phyloP scores from a whole-genome alignment of 2,888 invertebrate genomes.

The Hirtodrosophila duncani region DNA sequence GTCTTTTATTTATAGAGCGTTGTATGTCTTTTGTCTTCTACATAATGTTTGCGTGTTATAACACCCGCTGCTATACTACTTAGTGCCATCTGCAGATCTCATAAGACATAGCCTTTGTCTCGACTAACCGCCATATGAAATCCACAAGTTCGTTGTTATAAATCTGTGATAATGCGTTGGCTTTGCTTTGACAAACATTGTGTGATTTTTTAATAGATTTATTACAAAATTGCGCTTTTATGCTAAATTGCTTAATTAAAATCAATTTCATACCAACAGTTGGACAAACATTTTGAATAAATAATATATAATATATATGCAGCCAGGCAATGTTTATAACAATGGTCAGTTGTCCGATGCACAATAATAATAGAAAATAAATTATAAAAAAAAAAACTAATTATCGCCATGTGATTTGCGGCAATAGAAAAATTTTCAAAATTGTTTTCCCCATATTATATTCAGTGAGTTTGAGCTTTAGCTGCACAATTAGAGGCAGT shows the following conservation, averaged over 20 bases:
- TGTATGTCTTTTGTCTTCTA: constrained; percentile 16
- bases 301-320: constrained; percentile 10
- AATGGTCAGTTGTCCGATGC: background rate
- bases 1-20: too few relatives aligned
- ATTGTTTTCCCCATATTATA: too few relatives aligned
- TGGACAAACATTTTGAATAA: constrained; percentile 12
- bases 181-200: constrained; percentile 22
- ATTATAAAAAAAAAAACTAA: constrained; percentile 34
- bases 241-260: constrained; percentile 50
- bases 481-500: too few relatives aligned
- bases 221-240: constrained; percentile 29
- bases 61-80: constrained; percentile 29
- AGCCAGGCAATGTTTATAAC: constrained; percentile 9
- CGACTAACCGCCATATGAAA: constrained; percentile 1
- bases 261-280: constrained; percentile 30
- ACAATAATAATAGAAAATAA: constrained; percentile 23
- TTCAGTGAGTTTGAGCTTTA: too few relatives aligned
- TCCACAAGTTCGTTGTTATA: constrained; percentile 2
- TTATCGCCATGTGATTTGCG: constrained; percentile 32
- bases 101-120: too few relatives aligned
- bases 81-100: background rate
- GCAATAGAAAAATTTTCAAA: too few relatives aligned
- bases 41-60: constrained; percentile 51
- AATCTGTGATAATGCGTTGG: constrained; percentile 19
- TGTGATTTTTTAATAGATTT: constrained; percentile 33